Percentiles rank a stretch among this genome's conserved stretches.
Conservation (phyloP, 2,797 vertebrate genomes). For the Apodemus agrarius region DNA sequence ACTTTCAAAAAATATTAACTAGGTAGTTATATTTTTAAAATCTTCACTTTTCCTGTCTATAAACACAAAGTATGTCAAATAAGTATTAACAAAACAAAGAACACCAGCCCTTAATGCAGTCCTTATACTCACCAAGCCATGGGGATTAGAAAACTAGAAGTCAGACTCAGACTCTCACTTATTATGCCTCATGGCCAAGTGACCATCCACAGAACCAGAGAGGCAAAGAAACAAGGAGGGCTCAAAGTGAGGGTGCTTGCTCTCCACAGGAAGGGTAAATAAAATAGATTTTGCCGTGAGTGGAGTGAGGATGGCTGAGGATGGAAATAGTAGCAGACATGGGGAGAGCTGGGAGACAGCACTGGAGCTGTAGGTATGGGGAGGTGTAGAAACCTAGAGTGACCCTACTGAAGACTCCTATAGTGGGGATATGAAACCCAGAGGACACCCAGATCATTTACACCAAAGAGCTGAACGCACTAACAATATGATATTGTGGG, state of each 20-base stretch:
- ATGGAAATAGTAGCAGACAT: neutral
- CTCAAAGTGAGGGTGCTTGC: neutral
- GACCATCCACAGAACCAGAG: neutral
- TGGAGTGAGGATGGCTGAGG: neutral
- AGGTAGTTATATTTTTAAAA: neutral
- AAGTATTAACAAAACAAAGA: conserved; percentile 24
- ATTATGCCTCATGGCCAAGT: neutral
- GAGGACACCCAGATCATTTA: neutral
- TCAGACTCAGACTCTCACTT: neutral
- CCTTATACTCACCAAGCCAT: neutral
- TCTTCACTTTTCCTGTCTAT: neutral
- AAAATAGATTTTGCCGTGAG: neutral
- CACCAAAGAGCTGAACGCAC: neutral
- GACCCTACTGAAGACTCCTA: neutral
- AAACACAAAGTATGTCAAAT: neutral
- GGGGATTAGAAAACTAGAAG: neutral
- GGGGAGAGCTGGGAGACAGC: neutral
- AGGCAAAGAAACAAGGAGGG: neutral
- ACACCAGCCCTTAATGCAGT: neutral
- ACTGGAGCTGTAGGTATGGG: neutral
- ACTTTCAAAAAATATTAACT: conserved; percentile 32
- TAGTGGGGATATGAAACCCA: neutral
- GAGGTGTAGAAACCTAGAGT: neutral
- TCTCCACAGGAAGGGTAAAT: neutral
- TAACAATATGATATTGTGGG: neutral